Base-by-base conservation (phyloP, 2,888 invertebrate species). In the Chesias legatella region DNA sequence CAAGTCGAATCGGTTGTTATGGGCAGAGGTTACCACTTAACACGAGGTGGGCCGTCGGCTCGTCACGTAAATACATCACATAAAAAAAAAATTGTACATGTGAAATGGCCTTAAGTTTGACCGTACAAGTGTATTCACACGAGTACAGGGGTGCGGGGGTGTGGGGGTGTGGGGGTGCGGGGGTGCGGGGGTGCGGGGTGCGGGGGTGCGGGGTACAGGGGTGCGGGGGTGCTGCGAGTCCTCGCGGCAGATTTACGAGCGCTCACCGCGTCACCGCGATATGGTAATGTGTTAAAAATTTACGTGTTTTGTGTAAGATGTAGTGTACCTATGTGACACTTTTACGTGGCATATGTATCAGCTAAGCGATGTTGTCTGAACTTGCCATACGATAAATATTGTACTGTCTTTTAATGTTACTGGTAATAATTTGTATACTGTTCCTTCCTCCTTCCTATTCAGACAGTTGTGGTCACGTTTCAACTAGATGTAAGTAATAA, bases 221-320 rank as follows among this genome's bases (percentile, higher is more conserved):
- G 6, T 6, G 4, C 20, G 4, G 4, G 4, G 20, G 7, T 22
- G 7, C 7, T 22, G 37, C 29, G 30, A 6, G 1, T 9, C 6
- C 25, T 3, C 39, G 25, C 26, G 38, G 34, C 44, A 49, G 49
- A 53, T 53, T 43, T 43, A 43, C 36, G 45, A 37, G 34, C 34
- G 42, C 38, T 38, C 42, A 35, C 42, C 37, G 42, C 46, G 46
- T 46, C 46, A 46, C 13, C 33, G 13, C n/a, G 41, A 38, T 37
- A 46, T 42, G 46, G 27, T 46, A 46, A 46, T 46, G 46, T 41
- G 42, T 34, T 31, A 40, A 45, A 42, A 41, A 41, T 42, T 41
- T 40, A 22, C 33, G 26, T 43, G 10, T 26, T 9, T 21, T 7
- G 6, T 21, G 23, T 26, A 13, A 29, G 7, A 23, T 22, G 7